Evolutionary conservation across 2,888 invertebrate genomes (phyloP), one percentile per base, ranked within the genome.

Genomic region (Caenorhabditis uteleia): DNA sequence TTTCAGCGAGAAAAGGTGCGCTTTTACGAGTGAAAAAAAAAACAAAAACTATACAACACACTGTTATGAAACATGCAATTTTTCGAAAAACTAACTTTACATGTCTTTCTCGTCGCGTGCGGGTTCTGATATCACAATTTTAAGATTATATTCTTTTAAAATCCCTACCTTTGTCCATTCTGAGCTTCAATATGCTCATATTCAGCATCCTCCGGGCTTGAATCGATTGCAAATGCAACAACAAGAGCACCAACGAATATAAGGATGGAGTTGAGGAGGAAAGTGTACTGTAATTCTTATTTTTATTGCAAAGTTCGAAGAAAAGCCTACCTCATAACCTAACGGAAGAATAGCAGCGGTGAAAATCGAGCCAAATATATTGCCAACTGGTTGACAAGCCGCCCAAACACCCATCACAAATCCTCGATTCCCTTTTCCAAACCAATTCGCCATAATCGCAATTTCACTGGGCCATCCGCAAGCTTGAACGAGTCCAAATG

Each of bases 401-500:
- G 86, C 85, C 86, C 86, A 86, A 8, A 85, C 56, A 20, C 86
- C 86, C 70, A 86, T 78, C 18, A 80, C 59, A 34, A 86, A 79
- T 18, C 86, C 86, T 14, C 86, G 85, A 68, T 85, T 86, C 55
- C 70, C 82, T 77, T 58, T 68, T 48, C 74, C 85, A 77, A 86
- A 86, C 86, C 86, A 87, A 75, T 85, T 86, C 16, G 82, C 85
- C 85, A 86, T 86, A 42, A 86, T 83, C 42, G 86, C 84, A 14
- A 86, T 85, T 40, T 85, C 85, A 50, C 84, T 84, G 2, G 86
- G 86, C 86, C 86, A 86, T 8, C 86, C 86, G 38, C 84, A 83
- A 0, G 86, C 85, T 74, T 86, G 86, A 14, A 85, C 77, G 3
- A 86, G 75, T n/a, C 86, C 86, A 74, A 86, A 86, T 3, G 85